Base-by-base conservation (phyloP, 2,113 vertebrate genomes). In the Sprattus sprattus region DNA sequence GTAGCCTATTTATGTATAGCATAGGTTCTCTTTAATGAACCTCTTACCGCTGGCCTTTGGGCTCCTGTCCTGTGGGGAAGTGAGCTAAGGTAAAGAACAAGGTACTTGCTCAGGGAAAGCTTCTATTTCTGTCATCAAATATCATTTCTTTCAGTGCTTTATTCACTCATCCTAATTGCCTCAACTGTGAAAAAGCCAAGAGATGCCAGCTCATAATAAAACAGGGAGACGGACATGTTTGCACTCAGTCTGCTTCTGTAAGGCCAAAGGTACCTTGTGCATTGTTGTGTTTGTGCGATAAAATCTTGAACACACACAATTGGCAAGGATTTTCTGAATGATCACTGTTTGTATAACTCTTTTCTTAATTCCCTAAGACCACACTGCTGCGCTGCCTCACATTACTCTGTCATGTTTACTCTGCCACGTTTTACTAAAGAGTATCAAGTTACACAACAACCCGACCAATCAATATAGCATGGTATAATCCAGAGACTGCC, bases 401-500 rank as follows among this genome's bases (percentile, higher is more conserved):
- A 81, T 78, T 3, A 64, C 22, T 25, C 60, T 16, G 54, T 57
- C 45, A 28, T 81, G 57, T 60, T 85, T 82, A 86, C 54, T 54
- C 44, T 81, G 45, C 44, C 1, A n/a, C 57, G 83, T 49, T 54
- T 85, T 87, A 85, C 16, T 82, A 39, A 64, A 67, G 81, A 47
- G 45, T 78, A 52, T 81, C 25, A 54, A 46, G 8, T 18, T 22
- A 81, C 18, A 18, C 13, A 32, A 22, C 50, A 1, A 39, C 84
- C 81, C n/a, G 39, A 78, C 60, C 85, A 84, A 84, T 84, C 86
- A 86, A 64, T 75, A 86, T 3, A 20, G 22, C 83, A 83, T 45
- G 45, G 82, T 32, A 54, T 88, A 88, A 71, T 83, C 50, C 67
- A 25, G 64, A 81, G 71, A 81, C 28, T 39, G 81, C 83, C 78